A percentile compares a stretch with the other conserved stretches of the same genome.
phyloP scores from a whole-genome alignment of 2,888 invertebrate genomes.

The Apamea anceps region DNA sequence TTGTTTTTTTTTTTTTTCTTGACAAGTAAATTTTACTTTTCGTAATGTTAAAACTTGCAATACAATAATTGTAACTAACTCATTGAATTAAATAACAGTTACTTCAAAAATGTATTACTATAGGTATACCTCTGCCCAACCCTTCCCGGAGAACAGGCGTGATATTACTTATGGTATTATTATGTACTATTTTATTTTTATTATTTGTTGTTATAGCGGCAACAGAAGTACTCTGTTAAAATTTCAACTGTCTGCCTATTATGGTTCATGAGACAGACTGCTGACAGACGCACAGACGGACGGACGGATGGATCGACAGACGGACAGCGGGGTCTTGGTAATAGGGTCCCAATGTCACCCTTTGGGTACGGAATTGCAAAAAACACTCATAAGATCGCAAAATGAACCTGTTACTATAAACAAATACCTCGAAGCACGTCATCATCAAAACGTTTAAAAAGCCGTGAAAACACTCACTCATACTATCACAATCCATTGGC shows the following conservation, averaged over 20 bases:
- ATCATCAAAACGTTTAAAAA: constrained; percentile 38
- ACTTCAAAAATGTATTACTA: neutral
- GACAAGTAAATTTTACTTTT: neutral
- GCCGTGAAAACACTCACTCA: constrained; percentile 40
- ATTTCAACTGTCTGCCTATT: no score
- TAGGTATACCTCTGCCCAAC: neutral
- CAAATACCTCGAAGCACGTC: neutral
- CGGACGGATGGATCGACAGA: neutral
- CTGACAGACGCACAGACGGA: neutral
- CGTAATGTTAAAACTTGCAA: no score
- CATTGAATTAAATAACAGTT: neutral
- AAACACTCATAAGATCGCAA: neutral
- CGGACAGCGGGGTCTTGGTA: neutral
- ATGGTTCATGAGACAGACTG: no score
- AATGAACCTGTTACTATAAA: neutral
- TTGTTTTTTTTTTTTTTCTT: neutral
- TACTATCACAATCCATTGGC: constrained; percentile 62
- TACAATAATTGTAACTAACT: neutral
- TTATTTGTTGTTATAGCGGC: no score
- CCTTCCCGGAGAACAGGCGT: neutral
- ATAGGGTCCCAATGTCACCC: neutral
- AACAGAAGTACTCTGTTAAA: no score
- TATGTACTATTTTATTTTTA: no score
- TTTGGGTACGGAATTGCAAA: neutral
- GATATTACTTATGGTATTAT: no score